Percentiles rank a stretch among this genome's conserved stretches.
phyloP scores from a whole-genome alignment of 92 coral and sea anemone genomes.

The Plumapathes pennacea region DNA sequence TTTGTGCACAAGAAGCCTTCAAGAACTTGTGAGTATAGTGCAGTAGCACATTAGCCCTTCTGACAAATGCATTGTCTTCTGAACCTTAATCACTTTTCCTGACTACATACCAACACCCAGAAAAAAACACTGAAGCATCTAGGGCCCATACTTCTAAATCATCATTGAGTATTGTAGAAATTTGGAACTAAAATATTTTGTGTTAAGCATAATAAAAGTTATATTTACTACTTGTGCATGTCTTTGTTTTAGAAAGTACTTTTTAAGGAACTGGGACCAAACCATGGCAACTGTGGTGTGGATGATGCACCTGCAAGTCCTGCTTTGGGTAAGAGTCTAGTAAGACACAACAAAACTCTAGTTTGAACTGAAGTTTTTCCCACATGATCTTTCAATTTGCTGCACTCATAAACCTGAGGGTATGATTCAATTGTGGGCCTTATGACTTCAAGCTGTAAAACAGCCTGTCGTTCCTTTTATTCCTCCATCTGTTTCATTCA shows the following conservation, averaged over 20 bases:
- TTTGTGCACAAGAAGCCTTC: slow-evolving; percentile 65
- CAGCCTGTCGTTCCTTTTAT: slow-evolving; percentile 22
- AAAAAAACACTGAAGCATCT: too few species aligned
- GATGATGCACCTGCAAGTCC: slow-evolving; percentile 66
- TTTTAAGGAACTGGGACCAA: slow-evolving; percentile 67
- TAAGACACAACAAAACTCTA: too few species aligned
- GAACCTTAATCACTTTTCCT: not conserved
- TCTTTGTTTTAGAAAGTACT: slow-evolving; percentile 33
- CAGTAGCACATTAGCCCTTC: not conserved
- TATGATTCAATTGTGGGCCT: too few species aligned
- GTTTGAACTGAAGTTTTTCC: not conserved
- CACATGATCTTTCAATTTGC: too few species aligned
- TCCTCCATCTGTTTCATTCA: too few species aligned
- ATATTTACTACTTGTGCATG: not conserved
- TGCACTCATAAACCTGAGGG: too few species aligned
- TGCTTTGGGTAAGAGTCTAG: slow-evolving; percentile 25
- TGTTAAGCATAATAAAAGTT: not conserved
- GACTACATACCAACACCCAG: too few species aligned
- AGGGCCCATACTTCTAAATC: too few species aligned
- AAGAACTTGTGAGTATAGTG: slow-evolving; percentile 71
- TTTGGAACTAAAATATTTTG: too few species aligned
- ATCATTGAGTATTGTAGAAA: too few species aligned
- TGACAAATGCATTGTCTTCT: not conserved
- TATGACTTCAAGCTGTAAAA: slow-evolving; percentile 36
- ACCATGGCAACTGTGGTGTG: slow-evolving; percentile 72